Percentiles rank a stretch among this genome's conserved stretches.
phyloP scores from a whole-genome alignment of 2,113 vertebrate genomes.

The Formicarius rufipectus region DNA sequence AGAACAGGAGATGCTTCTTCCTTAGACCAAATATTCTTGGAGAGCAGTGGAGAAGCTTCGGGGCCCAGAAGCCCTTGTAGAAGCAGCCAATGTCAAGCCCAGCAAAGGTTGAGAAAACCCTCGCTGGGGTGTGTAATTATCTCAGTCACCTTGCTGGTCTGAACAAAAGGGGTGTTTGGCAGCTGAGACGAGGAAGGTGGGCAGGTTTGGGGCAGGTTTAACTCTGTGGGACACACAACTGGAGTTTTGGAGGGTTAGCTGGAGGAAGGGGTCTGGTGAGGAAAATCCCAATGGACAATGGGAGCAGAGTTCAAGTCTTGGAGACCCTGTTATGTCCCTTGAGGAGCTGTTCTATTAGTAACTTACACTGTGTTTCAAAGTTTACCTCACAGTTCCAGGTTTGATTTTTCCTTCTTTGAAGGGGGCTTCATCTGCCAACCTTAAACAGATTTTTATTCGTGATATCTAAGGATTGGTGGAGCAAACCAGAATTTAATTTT shows the following conservation, averaged over 20 bases:
- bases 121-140: not conserved
- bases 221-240: not conserved
- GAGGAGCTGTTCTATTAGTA: not conserved
- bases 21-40: not conserved
- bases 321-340: not conserved
- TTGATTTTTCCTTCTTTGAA: not conserved
- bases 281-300: not conserved
- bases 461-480: not conserved
- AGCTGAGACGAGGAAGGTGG: not conserved
- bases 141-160: not conserved
- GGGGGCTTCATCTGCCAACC: not conserved
- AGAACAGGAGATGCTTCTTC: not conserved
- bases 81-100: not conserved
- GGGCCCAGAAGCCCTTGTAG: not conserved
- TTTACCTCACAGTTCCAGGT: not conserved
- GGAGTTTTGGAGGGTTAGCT: not conserved
- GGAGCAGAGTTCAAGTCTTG: not conserved
- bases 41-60: accelerated
- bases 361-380: not conserved
- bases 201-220: not conserved
- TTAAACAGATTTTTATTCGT: not conserved
- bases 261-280: not conserved
- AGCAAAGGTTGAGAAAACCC: not conserved
- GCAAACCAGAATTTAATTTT: not conserved
- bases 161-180: not conserved